Percentiles rank a stretch among this genome's conserved stretches.
Evolutionary conservation across 2,113 vertebrate species (phyloP).

Genomic region (Leuciscus idus): DNA sequence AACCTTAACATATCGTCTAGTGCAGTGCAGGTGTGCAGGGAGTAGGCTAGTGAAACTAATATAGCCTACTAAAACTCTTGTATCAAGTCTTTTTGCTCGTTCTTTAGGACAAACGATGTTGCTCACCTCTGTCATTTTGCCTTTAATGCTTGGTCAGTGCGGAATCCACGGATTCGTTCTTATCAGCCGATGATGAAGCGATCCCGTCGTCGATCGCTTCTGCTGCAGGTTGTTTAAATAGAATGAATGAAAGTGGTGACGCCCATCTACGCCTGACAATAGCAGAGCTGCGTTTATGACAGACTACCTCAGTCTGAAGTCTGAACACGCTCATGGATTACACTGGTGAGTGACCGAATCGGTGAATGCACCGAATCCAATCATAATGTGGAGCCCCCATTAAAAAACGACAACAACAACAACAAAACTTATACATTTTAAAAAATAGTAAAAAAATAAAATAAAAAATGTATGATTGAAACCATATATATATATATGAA

Average conservation of each 20-base stretch:
- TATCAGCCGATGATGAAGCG: constrained; percentile 32
- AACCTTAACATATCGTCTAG: not conserved
- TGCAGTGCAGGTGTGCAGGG: not conserved
- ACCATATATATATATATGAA: no score
- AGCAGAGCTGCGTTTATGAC: not conserved
- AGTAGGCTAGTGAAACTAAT: not conserved
- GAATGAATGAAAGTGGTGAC: constrained; percentile 23
- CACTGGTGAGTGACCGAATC: not conserved
- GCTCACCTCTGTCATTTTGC: constrained; percentile 23
- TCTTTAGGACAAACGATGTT: not conserved
- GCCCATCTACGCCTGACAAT: not conserved
- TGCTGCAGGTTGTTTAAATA: constrained; percentile 33
- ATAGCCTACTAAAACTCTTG: not conserved
- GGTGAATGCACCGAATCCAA: not conserved
- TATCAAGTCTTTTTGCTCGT: not conserved
- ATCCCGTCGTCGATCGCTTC: not conserved
- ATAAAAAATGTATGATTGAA: no score
- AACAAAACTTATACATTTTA: no score
- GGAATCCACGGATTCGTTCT: not conserved
- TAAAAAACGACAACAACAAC: no score
- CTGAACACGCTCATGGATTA: not conserved
- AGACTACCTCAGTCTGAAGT: not conserved
- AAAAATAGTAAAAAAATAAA: no score
- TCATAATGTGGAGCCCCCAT: no score
- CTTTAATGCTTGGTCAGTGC: not conserved